These are phyloP conservation scores for Scaptomyza caliginosa DNA, from an alignment of 2,888 invertebrate genomes.

Conservation along the genomic window DNA sequence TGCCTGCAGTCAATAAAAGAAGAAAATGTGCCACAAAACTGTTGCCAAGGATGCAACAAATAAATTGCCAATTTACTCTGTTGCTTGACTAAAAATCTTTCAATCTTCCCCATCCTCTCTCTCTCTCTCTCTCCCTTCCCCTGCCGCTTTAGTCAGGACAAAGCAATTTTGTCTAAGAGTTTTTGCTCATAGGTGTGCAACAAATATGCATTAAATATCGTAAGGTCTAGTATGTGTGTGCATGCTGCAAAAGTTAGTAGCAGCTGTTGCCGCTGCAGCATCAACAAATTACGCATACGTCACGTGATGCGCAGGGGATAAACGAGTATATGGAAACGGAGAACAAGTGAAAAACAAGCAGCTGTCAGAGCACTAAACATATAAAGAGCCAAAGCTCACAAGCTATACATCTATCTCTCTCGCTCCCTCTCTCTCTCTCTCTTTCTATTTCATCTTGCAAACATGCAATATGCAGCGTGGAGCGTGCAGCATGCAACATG, in stretches of 20 bases:
- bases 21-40: constrained; percentile 43
- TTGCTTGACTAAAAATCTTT: constrained; percentile 30
- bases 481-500: constrained; percentile 41
- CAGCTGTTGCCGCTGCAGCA: constrained; percentile 37
- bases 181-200: constrained; percentile 47
- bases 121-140: not conserved
- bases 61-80: constrained; percentile 69
- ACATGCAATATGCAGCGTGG: constrained; percentile 33
- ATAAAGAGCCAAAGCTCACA: constrained; percentile 52
- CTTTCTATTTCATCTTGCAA: constrained; percentile 12
- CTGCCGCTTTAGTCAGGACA: constrained; percentile 34
- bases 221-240: constrained; percentile 15
- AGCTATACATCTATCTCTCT: constrained; percentile 30
- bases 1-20: constrained; percentile 46
- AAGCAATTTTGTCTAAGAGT: constrained; percentile 48
- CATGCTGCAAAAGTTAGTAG: constrained; percentile 33
- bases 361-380: constrained; percentile 44
- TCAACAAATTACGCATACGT: constrained; percentile 75
- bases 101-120: not conserved
- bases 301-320: constrained; percentile 51
- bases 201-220: constrained; percentile 73
- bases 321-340: not conserved
- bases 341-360: constrained; percentile 32
- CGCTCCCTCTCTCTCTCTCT: not conserved
- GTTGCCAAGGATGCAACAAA: constrained; percentile 40